Percentiles rank a stretch among this genome's conserved stretches.
Conservation (phyloP, 2,113 vertebrate genomes). For the Hucho hucho region DNA sequence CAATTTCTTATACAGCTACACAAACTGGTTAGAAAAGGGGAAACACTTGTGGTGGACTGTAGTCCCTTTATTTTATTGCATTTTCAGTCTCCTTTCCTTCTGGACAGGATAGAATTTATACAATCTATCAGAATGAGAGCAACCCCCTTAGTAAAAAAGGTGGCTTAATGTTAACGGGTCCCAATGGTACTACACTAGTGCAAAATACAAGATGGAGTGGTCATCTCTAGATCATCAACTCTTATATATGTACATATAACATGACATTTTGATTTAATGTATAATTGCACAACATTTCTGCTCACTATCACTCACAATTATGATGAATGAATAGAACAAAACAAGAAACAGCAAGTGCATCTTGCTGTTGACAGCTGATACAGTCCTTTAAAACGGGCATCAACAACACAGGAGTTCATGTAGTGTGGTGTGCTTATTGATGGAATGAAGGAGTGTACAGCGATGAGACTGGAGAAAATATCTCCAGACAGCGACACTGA, state of each 20-base stretch:
- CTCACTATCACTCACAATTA: not conserved
- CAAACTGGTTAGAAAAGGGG: constrained; percentile 14
- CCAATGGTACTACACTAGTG: constrained; percentile 50
- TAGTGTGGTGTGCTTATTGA: not conserved
- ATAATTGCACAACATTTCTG: constrained; percentile 13
- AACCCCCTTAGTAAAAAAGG: not conserved
- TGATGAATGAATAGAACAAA: not conserved
- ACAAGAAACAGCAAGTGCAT: not conserved
- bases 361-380: not conserved
- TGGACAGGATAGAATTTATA: constrained; percentile 11
- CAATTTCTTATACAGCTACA: constrained; percentile 4
- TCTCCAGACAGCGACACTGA: not conserved
- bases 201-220: constrained; percentile 54
- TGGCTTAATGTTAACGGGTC: constrained; percentile 11
- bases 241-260: constrained; percentile 14
- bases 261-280: constrained; percentile 9
- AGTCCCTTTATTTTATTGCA: not conserved
- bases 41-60: constrained; percentile 25
- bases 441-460: not conserved
- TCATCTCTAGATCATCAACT: constrained; percentile 32
- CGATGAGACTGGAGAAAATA: not conserved
- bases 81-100: not conserved
- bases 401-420: not conserved
- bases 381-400: not conserved
- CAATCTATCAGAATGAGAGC: not conserved